Conservation (phyloP, 2,797 vertebrate genomes). For the Scolopax rusticola region DNA sequence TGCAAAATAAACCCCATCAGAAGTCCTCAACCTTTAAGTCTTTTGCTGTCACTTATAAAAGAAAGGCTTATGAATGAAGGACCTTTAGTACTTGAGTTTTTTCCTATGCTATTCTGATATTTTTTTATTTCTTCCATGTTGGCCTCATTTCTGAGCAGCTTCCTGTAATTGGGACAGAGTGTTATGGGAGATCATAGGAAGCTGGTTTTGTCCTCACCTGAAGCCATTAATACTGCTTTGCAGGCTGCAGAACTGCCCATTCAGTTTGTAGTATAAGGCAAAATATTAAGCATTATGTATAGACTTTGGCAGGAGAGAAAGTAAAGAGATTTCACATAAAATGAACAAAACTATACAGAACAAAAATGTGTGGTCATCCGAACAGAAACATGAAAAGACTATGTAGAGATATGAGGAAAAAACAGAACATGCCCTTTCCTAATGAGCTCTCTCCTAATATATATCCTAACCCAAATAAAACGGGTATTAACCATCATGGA, state of each 20-base stretch:
- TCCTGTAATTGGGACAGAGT: not conserved
- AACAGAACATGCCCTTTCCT: not conserved
- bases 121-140: not conserved
- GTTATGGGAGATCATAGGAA: not conserved
- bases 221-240: not conserved
- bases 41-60: not conserved
- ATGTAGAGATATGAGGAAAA: not conserved
- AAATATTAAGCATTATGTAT: not conserved
- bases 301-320: conserved; percentile 24
- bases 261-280: not conserved
- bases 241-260: not conserved
- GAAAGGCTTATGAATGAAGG: not conserved
- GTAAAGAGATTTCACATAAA: conserved; percentile 48
- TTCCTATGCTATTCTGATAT: not conserved
- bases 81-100: not conserved
- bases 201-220: not conserved
- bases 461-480: not conserved
- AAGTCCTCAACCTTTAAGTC: not conserved
- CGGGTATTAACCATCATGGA: not conserved
- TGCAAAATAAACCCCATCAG: not conserved
- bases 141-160: conserved; percentile 21
- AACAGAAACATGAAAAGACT: conserved; percentile 51
- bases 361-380: conserved; percentile 1
- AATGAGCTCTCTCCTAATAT: not conserved
- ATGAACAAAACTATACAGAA: conserved; percentile 37